Evolutionary conservation across 2,797 vertebrate species (phyloP).

Genomic region (Enteromius fasciolatus): DNA sequence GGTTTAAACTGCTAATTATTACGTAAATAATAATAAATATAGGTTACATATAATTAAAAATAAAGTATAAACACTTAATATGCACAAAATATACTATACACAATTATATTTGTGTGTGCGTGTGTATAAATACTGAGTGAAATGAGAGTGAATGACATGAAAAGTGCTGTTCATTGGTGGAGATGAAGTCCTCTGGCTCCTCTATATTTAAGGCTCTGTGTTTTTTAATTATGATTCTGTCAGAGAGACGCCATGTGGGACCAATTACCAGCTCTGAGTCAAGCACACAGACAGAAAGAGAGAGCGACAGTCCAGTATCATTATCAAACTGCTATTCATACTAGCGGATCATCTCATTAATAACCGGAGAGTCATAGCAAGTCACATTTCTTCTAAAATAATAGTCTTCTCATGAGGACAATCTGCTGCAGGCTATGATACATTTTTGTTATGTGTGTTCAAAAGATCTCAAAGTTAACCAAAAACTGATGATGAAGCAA

Average conservation of each 20-base stretch:
- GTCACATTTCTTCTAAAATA: neutral
- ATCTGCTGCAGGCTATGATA: neutral
- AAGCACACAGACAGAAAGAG: neutral
- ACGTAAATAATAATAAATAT: too few relatives aligned
- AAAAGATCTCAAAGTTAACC: constrained; percentile 11
- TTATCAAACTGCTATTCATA: constrained; percentile 3
- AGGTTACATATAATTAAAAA: too few relatives aligned
- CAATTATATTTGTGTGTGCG: too few relatives aligned
- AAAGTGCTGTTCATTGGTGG: neutral
- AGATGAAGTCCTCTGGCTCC: constrained; percentile 5
- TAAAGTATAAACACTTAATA: too few relatives aligned
- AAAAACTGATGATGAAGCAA: constrained; percentile 36
- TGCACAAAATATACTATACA: too few relatives aligned
- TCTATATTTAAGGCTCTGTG: constrained; percentile 68
- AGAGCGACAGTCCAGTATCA: constrained; percentile 5
- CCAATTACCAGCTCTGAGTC: constrained; percentile 63
- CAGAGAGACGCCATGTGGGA: constrained; percentile 60
- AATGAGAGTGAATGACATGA: neutral
- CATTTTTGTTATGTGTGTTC: neutral
- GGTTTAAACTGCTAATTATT: too few relatives aligned
- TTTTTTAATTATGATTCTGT: constrained; percentile 75
- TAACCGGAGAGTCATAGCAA: neutral
- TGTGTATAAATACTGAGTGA: neutral
- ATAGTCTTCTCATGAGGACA: neutral
- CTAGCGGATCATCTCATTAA: neutral